Evolutionary conservation across 2,888 invertebrate genomes (phyloP).

Genomic region (Perdita meconis): DNA sequence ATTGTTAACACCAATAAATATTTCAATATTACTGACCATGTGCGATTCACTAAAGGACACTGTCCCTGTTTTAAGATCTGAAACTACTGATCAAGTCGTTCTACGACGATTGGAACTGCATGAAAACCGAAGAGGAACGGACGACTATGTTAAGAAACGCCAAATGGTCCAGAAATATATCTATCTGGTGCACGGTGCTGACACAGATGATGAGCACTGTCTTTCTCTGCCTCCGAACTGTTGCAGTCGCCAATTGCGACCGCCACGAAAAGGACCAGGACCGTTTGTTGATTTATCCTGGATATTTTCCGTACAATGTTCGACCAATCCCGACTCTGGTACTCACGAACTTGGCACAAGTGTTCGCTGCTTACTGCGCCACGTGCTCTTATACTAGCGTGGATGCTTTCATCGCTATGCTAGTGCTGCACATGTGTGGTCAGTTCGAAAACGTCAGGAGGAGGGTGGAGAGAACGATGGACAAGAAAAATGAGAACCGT

Average conservation of each 20-base stretch:
- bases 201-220: conserved; percentile 57
- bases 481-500: background rate
- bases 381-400: conserved; percentile 54
- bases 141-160: conserved; percentile 46
- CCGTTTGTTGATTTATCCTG: conserved; percentile 35
- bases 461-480: conserved; percentile 30
- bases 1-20: too few relatives aligned
- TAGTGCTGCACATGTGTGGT: conserved; percentile 62
- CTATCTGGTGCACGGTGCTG: conserved; percentile 52
- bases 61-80: conserved; percentile 55
- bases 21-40: too few relatives aligned
- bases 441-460: conserved; percentile 56
- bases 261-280: background rate
- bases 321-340: conserved; percentile 22
- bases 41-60: too few relatives aligned
- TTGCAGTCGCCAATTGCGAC: conserved; percentile 8
- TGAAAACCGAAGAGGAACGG: conserved; percentile 19
- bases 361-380: conserved; percentile 36
- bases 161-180: conserved; percentile 20
- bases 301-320: conserved; percentile 57
- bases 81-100: conserved; percentile 40
- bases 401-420: conserved; percentile 64
- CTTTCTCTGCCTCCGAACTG: conserved; percentile 26
- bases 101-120: conserved; percentile 42
- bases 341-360: conserved; percentile 45